Conservation (phyloP, 2,113 vertebrate species). For the Myrmophylax atrothorax region DNA sequence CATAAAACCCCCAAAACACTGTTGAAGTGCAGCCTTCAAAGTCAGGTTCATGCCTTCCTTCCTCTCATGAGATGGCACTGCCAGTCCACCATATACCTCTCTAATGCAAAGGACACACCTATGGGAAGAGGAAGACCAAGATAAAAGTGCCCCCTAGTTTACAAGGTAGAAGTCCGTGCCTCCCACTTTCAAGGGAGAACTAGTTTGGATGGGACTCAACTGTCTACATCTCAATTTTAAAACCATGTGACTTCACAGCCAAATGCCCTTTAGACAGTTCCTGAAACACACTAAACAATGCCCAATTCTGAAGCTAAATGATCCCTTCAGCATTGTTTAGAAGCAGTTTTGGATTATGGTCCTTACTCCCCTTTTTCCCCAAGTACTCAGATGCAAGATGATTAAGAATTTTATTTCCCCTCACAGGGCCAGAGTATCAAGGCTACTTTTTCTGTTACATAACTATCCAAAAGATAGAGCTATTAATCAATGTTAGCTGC, state of each 20-base stretch:
- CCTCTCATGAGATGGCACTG: neutral
- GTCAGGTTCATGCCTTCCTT: neutral
- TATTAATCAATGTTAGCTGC: neutral
- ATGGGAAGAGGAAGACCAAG: neutral
- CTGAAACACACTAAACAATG: neutral
- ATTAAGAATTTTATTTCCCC: neutral
- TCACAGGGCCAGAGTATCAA: neutral
- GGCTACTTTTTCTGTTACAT: neutral
- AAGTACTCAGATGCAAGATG: neutral
- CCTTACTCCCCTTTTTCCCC: neutral
- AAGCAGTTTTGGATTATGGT: neutral
- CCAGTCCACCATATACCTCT: neutral
- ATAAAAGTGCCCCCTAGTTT: neutral
- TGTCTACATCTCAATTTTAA: neutral
- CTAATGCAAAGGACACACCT: neutral
- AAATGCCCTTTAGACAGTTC: neutral
- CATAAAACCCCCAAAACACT: neutral
- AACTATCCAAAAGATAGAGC: neutral
- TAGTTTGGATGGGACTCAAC: neutral
- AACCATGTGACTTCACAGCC: neutral
- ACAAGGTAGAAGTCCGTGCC: neutral
- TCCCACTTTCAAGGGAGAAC: neutral
- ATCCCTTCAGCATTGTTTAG: neutral
- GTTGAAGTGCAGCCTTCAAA: neutral
- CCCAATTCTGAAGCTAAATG: neutral